Conservation (phyloP, 2,113 vertebrate genomes). For the Manacus vitellinus region DNA sequence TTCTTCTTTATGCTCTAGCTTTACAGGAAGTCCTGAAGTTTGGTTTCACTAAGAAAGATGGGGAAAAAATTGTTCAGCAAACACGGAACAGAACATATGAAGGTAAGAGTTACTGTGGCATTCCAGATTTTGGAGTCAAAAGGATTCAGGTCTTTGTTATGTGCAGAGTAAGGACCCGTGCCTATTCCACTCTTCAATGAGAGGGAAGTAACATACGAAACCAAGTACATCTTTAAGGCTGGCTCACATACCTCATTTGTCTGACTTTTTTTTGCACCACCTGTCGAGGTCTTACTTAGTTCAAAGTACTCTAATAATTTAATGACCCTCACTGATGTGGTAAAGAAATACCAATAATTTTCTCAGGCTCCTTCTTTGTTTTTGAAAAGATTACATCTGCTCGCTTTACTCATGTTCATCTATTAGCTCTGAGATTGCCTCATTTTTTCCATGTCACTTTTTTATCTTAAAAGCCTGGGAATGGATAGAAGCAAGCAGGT, state of each 20-base stretch:
- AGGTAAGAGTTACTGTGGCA: constrained; percentile 78
- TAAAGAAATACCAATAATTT: constrained; percentile 36
- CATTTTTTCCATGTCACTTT: constrained; percentile 44
- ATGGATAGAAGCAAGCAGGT: constrained; percentile 39
- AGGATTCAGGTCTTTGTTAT: not conserved
- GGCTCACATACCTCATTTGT: not conserved
- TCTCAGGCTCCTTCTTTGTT: constrained; percentile 44
- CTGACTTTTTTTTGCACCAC: not conserved
- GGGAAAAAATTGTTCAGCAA: constrained; percentile 85
- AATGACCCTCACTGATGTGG: not conserved
- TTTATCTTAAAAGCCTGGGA: constrained; percentile 44
- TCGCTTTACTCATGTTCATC: not conserved
- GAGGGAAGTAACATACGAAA: not conserved
- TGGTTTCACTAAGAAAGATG: constrained; percentile 89
- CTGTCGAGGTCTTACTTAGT: not conserved
- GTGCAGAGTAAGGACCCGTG: not conserved
- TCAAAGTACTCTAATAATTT: not conserved
- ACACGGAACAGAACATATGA: constrained; percentile 96
- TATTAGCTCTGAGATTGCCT: constrained; percentile 26
- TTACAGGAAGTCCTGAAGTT: constrained; percentile 88
- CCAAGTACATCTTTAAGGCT: not conserved
- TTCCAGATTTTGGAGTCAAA: not conserved
- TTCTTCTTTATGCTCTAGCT: constrained; percentile 91
- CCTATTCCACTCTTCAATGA: not conserved
- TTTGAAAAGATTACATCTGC: constrained; percentile 46